Evolutionary conservation across 2,797 vertebrate species (phyloP).

Genomic region (Crenuchus spilurus): DNA sequence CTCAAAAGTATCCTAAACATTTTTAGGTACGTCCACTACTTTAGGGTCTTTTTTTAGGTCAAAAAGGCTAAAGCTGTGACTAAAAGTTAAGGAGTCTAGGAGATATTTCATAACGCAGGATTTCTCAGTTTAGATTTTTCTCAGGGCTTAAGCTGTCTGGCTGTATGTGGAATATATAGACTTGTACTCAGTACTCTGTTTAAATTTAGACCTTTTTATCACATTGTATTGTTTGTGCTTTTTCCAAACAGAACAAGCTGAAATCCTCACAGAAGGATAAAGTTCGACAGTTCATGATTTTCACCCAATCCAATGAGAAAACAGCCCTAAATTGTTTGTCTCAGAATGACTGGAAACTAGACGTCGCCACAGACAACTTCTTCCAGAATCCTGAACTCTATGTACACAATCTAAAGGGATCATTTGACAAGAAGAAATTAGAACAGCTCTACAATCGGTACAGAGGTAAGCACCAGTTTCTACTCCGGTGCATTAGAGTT

Average conservation of each 20-base stretch:
- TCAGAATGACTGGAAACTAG: conserved; percentile 99
- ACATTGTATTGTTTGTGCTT: background rate
- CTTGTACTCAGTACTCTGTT: background rate
- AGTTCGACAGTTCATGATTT: conserved; percentile 99
- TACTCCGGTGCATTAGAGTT: too few species aligned
- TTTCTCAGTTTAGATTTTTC: too few species aligned
- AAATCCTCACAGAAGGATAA: conserved; percentile 99
- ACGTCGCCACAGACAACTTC: conserved; percentile 98
- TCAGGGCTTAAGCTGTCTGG: too few species aligned
- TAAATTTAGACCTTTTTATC: background rate
- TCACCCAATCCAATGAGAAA: conserved; percentile 97
- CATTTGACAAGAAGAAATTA: conserved; percentile 94
- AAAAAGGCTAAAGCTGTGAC: too few species aligned
- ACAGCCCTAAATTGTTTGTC: conserved; percentile 94
- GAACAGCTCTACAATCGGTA: conserved; percentile 98
- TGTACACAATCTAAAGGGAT: conserved; percentile 90
- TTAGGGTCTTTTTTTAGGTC: too few species aligned
- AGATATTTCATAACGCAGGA: too few species aligned
- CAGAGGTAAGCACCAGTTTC: conserved; percentile 81
- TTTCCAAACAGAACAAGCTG: conserved; percentile 92
- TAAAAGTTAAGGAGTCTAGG: too few species aligned
- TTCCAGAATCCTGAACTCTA: conserved; percentile 98
- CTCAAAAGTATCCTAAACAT: too few species aligned
- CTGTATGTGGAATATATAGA: too few species aligned
- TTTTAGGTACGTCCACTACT: too few species aligned